Percentiles rank a stretch among this genome's conserved stretches.
Evolutionary conservation across 2,797 vertebrate genomes (phyloP).

Genomic region (Capromys pilorides): DNA sequence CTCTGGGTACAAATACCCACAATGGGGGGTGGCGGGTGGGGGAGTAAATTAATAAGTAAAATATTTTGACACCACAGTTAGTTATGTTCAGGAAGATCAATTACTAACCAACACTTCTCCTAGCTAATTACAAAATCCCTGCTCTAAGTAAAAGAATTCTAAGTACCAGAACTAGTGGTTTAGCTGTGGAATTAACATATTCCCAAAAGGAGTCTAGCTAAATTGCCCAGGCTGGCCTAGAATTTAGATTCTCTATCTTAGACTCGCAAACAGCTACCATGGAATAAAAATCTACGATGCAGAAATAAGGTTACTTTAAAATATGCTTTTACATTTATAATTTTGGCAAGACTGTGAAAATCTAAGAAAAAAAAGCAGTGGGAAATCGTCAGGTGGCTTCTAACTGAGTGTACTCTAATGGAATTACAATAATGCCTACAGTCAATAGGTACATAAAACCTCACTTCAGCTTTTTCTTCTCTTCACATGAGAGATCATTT

Average conservation of each 20-base stretch:
- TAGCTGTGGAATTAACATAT: conserved; percentile 38
- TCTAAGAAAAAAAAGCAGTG: conserved; percentile 52
- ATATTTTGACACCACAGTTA: conserved; percentile 49
- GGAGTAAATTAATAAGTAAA: background rate
- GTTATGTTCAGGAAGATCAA: background rate
- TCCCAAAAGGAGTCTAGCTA: conserved; percentile 26
- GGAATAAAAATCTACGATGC: conserved; percentile 64
- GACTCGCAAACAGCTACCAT: background rate
- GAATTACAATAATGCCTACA: background rate
- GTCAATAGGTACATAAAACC: background rate
- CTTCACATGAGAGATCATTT: conserved; percentile 43
- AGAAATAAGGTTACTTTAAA: conserved; percentile 63
- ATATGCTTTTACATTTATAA: conserved; percentile 61
- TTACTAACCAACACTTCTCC: conserved; percentile 27
- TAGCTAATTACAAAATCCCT: conserved; percentile 38
- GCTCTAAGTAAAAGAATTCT: conserved; percentile 45
- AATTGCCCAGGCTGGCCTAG: no score
- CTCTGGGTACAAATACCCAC: background rate
- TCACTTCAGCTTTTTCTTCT: background rate
- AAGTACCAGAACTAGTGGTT: background rate
- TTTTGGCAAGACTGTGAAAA: conserved; percentile 59
- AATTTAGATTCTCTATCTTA: background rate
- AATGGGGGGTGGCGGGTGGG: background rate
- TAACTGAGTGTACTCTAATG: conserved; percentile 9
- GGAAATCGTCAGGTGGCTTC: background rate